These are phyloP conservation scores for Agapornis roseicollis DNA, from an alignment of 2,113 vertebrate species.

Conservation along the genomic window DNA sequence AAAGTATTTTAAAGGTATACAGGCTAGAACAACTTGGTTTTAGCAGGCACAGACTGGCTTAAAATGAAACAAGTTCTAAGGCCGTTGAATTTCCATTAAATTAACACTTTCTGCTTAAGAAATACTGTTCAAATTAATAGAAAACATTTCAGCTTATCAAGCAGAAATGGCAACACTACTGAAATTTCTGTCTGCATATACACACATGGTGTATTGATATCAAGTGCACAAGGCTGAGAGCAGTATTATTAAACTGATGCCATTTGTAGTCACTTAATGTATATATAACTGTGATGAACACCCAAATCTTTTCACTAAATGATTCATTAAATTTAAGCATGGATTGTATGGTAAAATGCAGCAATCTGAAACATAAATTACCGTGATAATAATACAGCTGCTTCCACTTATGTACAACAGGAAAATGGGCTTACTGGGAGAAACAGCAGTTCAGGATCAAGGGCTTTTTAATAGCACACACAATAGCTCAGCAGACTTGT, in stretches of 20 bases:
- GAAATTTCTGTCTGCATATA: background rate
- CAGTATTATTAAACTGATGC: background rate
- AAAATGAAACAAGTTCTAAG: background rate
- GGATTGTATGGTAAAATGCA: background rate
- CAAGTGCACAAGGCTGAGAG: background rate
- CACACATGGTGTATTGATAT: rapidly evolving
- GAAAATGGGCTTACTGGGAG: background rate
- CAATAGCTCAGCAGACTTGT: background rate
- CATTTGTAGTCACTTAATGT: background rate
- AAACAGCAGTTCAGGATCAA: background rate
- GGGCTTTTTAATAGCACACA: background rate
- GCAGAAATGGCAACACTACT: background rate
- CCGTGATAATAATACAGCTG: background rate
- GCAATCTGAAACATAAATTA: background rate
- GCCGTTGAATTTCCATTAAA: background rate
- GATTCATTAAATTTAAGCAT: background rate
- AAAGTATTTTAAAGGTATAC: background rate
- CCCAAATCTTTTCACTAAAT: background rate
- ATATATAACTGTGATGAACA: background rate
- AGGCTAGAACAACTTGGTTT: background rate
- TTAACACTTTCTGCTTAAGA: background rate
- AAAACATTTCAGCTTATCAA: background rate
- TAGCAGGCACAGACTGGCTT: background rate
- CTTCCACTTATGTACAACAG: background rate
- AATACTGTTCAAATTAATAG: background rate